A percentile compares a stretch with the other conserved stretches of the same genome.
phyloP scores from a whole-genome alignment of 2,888 invertebrate species.

The Dicyrtoma fusca region DNA sequence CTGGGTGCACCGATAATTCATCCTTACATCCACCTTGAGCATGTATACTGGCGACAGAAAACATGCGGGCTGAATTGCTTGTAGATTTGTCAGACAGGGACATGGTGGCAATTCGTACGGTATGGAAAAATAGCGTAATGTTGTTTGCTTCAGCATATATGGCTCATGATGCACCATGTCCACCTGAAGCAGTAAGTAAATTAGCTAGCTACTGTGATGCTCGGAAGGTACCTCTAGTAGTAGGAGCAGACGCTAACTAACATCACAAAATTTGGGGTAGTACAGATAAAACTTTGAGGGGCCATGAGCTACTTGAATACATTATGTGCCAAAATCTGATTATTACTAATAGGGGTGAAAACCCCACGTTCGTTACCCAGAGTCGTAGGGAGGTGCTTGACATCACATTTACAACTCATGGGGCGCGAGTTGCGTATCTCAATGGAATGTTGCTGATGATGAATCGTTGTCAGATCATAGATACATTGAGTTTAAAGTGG shows the following conservation, averaged over 20 bases:
- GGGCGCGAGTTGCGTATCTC: background rate
- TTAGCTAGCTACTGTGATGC: constrained; percentile 27
- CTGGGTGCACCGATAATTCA: too few relatives aligned
- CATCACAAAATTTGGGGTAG: constrained; percentile 43
- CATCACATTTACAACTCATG: constrained; percentile 19
- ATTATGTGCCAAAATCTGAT: constrained; percentile 13
- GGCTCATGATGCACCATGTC: constrained; percentile 29
- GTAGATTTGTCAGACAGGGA: constrained; percentile 24
- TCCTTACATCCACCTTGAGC: constrained; percentile 4
- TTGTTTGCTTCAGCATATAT: constrained; percentile 41
- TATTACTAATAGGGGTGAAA: constrained; percentile 30
- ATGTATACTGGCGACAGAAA: constrained; percentile 13
- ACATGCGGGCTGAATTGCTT: constrained; percentile 12
- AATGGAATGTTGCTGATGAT: constrained; percentile 37
- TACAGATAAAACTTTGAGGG: constrained; percentile 32
- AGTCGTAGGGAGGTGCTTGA: constrained; percentile 39
- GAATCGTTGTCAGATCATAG: constrained; percentile 41
- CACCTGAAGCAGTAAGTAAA: background rate
- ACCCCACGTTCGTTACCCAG: constrained; percentile 40
- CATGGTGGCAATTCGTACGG: constrained; percentile 15
- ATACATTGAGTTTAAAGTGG: constrained; percentile 19
- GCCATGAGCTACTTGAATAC: constrained; percentile 31
- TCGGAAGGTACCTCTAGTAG: constrained; percentile 17
- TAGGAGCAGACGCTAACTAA: constrained; percentile 41
- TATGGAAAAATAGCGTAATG: constrained; percentile 10